Evolutionary conservation across 1,140 invertebrate species (phyloP).

Genomic region (Gryllus bimaculatus): DNA sequence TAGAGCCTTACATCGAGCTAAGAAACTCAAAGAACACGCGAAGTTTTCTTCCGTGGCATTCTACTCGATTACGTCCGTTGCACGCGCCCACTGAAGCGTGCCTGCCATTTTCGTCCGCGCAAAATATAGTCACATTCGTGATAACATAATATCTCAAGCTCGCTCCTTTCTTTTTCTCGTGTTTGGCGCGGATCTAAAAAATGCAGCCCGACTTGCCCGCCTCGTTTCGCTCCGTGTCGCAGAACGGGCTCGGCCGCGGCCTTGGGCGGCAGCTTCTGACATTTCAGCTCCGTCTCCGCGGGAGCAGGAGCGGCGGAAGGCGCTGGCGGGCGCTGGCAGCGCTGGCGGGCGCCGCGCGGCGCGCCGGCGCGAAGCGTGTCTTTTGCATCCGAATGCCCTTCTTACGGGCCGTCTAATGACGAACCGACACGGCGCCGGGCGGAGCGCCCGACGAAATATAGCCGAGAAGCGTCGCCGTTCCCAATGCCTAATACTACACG

Average conservation of each 20-base stretch:
- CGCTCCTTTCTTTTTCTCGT: too few relatives aligned
- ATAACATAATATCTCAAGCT: too few relatives aligned
- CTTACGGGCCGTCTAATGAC: neutral
- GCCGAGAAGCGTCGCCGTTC: neutral
- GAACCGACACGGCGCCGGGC: neutral
- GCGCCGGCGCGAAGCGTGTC: neutral
- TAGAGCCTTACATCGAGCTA: too few relatives aligned
- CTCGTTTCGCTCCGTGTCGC: neutral
- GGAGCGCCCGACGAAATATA: neutral
- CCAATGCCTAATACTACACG: neutral
- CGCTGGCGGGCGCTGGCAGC: neutral
- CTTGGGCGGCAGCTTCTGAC: neutral
- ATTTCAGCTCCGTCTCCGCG: neutral
- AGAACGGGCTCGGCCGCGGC: neutral
- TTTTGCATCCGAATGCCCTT: constrained; percentile 1
- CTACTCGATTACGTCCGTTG: too few relatives aligned
- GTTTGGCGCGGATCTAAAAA: too few relatives aligned
- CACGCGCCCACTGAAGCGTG: too few relatives aligned
- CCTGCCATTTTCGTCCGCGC: too few relatives aligned
- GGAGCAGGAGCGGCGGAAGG: neutral
- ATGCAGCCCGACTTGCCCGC: too few relatives aligned
- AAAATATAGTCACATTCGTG: too few relatives aligned
- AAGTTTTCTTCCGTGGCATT: too few relatives aligned
- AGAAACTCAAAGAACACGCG: too few relatives aligned
- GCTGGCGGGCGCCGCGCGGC: too few relatives aligned